These are phyloP conservation scores for Cygnus atratus DNA, from an alignment of 2,113 vertebrate species.

Conservation along the genomic window DNA sequence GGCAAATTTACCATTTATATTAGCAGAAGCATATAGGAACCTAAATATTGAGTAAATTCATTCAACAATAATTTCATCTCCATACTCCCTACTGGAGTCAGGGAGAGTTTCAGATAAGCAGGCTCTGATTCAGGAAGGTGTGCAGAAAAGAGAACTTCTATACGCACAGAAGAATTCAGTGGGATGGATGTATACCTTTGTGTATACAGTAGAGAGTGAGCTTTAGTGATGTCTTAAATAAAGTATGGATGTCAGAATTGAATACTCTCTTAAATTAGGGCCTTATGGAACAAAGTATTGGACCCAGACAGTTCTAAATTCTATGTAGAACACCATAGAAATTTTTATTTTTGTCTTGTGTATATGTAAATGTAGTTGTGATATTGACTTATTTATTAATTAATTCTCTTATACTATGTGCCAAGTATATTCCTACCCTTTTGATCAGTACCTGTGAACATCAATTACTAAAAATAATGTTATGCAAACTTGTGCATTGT, in stretches of 20 bases:
- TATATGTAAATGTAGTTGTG: slow-evolving; percentile 52
- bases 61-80: not conserved
- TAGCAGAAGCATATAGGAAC: not conserved
- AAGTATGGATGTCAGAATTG: not conserved
- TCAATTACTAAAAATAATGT: slow-evolving; percentile 70
- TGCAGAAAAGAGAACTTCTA: not conserved
- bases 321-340: not conserved
- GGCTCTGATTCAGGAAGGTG: not conserved
- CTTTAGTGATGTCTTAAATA: not conserved
- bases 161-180: not conserved
- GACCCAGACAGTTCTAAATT: not conserved
- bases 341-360: not conserved
- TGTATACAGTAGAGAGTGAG: not conserved
- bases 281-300: not conserved
- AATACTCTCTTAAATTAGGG: not conserved
- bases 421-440: slow-evolving; percentile 26
- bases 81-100: not conserved
- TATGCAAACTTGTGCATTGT: slow-evolving; percentile 73
- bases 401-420: slow-evolving; percentile 2
- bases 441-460: slow-evolving; percentile 24
- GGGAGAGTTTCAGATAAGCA: not conserved
- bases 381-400: slow-evolving; percentile 58
- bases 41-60: not conserved
- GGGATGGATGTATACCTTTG: not conserved
- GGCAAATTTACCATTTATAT: not conserved